Conservation (phyloP, 1,140 invertebrate genomes). For the Pygmarrhopalites habei region DNA sequence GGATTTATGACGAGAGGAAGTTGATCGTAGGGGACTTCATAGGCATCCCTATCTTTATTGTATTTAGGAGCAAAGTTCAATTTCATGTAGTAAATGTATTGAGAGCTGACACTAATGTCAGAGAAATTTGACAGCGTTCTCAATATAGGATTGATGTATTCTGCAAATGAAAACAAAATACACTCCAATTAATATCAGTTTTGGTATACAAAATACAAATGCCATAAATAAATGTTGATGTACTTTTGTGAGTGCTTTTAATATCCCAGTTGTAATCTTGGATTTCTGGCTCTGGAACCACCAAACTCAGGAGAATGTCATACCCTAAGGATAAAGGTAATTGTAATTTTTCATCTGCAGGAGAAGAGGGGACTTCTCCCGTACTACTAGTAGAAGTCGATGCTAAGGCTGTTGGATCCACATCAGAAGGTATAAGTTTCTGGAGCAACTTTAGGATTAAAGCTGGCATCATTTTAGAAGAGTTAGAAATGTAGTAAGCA, state of each 20-base stretch:
- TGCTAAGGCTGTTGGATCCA: no score
- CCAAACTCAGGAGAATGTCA: constrained; percentile 65
- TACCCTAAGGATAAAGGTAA: constrained; percentile 55
- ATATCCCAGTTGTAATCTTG: constrained; percentile 62
- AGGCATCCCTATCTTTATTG: constrained; percentile 31
- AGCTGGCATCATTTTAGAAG: constrained; percentile 9
- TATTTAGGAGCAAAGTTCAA: constrained; percentile 51
- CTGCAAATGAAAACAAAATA: constrained; percentile 49
- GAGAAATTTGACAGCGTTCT: constrained; percentile 58
- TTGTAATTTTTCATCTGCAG: constrained; percentile 41
- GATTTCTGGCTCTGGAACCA: constrained; percentile 66
- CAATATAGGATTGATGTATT: constrained; percentile 65
- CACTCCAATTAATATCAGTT: constrained; percentile 14
- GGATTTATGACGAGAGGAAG: constrained; percentile 49
- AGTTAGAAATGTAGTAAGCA: constrained; percentile 28
- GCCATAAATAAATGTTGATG: constrained; percentile 15
- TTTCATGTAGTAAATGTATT: constrained; percentile 68
- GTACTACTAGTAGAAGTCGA: no score
- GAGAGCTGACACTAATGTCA: constrained; percentile 72
- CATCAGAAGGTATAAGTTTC: neutral
- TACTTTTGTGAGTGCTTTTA: constrained; percentile 53
- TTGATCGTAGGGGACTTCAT: constrained; percentile 41
- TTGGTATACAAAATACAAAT: constrained; percentile 9
- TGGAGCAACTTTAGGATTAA: constrained; percentile 8
- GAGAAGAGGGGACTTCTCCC: neutral